Evolutionary conservation across 30 jellyfish, hydroid and myxozoan species (phyloP).

Genomic region (Aurelia sp.): DNA sequence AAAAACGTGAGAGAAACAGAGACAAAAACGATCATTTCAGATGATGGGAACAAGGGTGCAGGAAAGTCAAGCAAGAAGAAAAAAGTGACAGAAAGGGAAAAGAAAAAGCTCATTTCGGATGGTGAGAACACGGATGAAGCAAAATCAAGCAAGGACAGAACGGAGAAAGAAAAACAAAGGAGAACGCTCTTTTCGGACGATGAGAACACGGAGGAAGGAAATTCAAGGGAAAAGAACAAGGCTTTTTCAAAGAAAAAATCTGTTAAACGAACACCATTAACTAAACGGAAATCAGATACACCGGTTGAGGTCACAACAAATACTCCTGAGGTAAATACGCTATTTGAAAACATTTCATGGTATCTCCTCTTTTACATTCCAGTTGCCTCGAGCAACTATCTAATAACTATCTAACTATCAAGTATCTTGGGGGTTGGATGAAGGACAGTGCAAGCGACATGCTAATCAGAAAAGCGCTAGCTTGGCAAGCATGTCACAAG

Average conservation of each 20-base stretch:
- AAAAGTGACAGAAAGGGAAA: not conserved
- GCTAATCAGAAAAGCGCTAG: no score
- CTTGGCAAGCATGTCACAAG: no score
- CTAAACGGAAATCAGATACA: not conserved
- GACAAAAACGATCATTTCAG: conserved; percentile 18
- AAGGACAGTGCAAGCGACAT: no score
- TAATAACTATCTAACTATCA: no score
- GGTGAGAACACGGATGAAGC: conserved; percentile 5
- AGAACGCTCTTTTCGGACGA: conserved; percentile 38
- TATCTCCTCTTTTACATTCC: not conserved
- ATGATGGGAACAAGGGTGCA: conserved; percentile 1
- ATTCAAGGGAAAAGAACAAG: conserved; percentile 4
- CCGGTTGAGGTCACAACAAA: not conserved
- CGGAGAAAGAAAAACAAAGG: not conserved
- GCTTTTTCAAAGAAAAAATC: conserved; percentile 33
- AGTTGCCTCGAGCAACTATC: no score
- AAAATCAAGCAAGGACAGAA: not conserved
- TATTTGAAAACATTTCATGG: not conserved
- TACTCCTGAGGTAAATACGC: not conserved
- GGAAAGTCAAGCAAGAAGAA: conserved; percentile 5
- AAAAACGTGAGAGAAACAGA: not conserved
- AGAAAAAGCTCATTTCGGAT: conserved; percentile 34
- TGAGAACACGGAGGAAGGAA: not conserved
- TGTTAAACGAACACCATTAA: conserved; percentile 5
- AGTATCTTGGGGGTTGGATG: no score